Evolutionary conservation across 2,797 vertebrate species (phyloP), one percentile per base, ranked within the genome.

Genomic region (Macropodus opercularis): DNA sequence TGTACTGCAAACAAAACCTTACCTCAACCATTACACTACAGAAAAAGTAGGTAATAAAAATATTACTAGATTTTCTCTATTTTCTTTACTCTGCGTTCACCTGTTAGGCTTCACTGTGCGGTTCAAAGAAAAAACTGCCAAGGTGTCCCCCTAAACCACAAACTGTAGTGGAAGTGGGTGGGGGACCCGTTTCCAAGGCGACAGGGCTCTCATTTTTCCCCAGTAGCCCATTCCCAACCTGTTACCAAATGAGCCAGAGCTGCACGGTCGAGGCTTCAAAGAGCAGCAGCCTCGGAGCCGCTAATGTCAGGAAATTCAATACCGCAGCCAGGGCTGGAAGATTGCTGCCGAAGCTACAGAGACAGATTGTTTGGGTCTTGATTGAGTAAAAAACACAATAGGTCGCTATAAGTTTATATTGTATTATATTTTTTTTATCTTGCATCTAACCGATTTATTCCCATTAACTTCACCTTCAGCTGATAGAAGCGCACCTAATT

Each of bases 151-250:
- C 80, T 89, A 91, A 80, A 77, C 66, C 57, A 58, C 32, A 46
- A 76, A 31, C 69, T 55, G 90, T 77, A 31, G 71, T 55, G 90
- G 86, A 91, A 85, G 88, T 89, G 84, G 90, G 91, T 85, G 85
- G 84, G 77, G 81, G 71, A 79, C 79, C 80, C 80, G 94, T 96
- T 92, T 89, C 94, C 93, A 86, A 86, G 92, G 92, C 86, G 91
- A 96, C 94, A 31, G 73, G 54, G 86, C 92, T 95, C 90, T 98
- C 94, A n/a, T 93, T 95, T 98, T 96, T 95, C 95, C 91, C 90
- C 87, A 81, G 80, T 78, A 90, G 88, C 91, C 93, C 93, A 95
- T 94, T 95, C 94, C 93, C 96, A 97, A 92, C 94, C 95, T 98
- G 95, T 95, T 95, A 94, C 94, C 94, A 95, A 96, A 96, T 95